A percentile compares a stretch with the other conserved stretches of the same genome.
These are phyloP conservation scores for Pagetopsis macropterus DNA, from an alignment of 2,797 vertebrate genomes.

Conservation along the genomic window DNA sequence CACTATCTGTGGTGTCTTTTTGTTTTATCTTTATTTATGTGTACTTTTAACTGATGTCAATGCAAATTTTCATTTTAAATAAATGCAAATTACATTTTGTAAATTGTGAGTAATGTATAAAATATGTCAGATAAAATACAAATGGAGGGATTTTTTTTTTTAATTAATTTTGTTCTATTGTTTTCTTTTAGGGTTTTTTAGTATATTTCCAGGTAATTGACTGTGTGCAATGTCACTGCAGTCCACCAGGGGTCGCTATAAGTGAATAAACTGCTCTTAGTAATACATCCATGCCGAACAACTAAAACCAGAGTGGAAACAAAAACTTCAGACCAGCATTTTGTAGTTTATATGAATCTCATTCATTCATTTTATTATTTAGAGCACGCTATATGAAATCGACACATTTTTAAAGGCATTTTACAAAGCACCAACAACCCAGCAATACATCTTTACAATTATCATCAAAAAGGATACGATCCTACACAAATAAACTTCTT, in stretches of 20 bases:
- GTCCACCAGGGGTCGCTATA: conserved; percentile 47
- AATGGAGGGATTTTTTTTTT: neutral
- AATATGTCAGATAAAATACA: neutral
- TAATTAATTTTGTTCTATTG: neutral
- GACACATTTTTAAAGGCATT: conserved; percentile 57
- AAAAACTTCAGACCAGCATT: neutral
- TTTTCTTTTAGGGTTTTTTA: neutral
- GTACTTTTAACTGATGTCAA: conserved; percentile 40
- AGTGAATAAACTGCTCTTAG: neutral
- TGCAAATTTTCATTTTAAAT: conserved; percentile 51
- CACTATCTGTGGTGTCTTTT: conserved; percentile 39
- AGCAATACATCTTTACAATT: conserved; percentile 50
- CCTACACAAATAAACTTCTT: conserved; percentile 59
- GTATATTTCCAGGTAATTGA: neutral
- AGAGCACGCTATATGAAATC: conserved; percentile 57
- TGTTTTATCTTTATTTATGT: conserved; percentile 36
- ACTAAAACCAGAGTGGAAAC: neutral
- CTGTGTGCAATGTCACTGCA: neutral
- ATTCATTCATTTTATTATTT: conserved; percentile 63
- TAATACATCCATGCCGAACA: neutral
- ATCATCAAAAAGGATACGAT: conserved; percentile 43
- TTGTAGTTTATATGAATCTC: conserved; percentile 24
- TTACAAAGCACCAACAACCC: conserved; percentile 65
- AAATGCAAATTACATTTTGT: conserved; percentile 50
- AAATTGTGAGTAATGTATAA: neutral